Percentiles rank a stretch among this genome's conserved stretches.
Evolutionary conservation across 2,888 invertebrate species (phyloP).

Genomic region (Entomobrya multifasciata): DNA sequence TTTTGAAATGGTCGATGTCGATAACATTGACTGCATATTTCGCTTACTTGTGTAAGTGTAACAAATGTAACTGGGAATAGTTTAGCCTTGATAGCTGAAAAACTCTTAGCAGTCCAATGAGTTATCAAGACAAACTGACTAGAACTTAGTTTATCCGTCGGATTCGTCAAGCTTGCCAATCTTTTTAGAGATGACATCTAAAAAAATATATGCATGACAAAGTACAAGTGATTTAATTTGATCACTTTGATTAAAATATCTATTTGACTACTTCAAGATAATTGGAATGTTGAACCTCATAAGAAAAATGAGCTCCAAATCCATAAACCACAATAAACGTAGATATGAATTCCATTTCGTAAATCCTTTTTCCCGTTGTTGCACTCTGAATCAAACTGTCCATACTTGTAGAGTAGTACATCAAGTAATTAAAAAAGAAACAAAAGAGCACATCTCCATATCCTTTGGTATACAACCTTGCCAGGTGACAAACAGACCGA

Average conservation of each 20-base stretch:
- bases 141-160: background rate
- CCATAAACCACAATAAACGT: background rate
- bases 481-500: background rate
- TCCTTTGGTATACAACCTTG: background rate
- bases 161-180: background rate
- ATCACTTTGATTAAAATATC: no score
- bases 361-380: conserved; percentile 80
- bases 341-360: conserved; percentile 79
- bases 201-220: background rate
- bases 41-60: background rate
- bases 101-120: background rate
- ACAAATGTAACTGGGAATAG: background rate
- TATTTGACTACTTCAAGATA: no score
- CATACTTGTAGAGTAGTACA: conserved; percentile 30
- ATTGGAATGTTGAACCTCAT: no score
- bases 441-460: conserved; percentile 8
- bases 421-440: conserved; percentile 10
- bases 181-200: background rate
- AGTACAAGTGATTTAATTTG: no score
- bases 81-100: background rate
- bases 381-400: background rate
- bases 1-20: no score
- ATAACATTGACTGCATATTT: no score
- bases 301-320: conserved; percentile 1
- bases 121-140: background rate